Evolutionary conservation across 2,113 vertebrate genomes (phyloP).

Genomic region (Myrmecobius fasciatus): DNA sequence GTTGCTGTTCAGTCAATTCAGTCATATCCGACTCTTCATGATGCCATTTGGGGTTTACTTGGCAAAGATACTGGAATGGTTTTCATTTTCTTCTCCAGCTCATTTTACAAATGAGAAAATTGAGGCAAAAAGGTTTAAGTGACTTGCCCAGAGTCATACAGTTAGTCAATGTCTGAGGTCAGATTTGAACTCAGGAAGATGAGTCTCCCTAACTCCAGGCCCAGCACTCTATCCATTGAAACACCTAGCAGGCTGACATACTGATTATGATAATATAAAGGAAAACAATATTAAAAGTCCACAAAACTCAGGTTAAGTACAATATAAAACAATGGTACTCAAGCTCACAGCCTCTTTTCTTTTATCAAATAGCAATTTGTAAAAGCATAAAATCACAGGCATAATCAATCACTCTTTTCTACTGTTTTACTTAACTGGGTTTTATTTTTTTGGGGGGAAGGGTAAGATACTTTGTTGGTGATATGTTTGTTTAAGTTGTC

Average conservation of each 20-base stretch:
- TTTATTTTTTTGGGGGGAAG: background rate
- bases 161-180: background rate
- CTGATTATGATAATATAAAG: background rate
- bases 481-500: background rate
- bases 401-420: background rate
- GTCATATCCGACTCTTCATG: background rate
- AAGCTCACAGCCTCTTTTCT: background rate
- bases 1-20: background rate
- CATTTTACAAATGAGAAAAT: background rate
- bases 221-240: background rate
- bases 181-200: background rate
- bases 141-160: background rate
- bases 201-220: background rate
- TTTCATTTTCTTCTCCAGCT: background rate
- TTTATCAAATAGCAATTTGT: background rate
- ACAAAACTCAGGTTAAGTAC: background rate
- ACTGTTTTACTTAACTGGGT: background rate
- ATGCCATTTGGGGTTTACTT: background rate
- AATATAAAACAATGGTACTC: background rate
- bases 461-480: background rate
- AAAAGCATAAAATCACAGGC: background rate
- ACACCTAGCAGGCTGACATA: background rate
- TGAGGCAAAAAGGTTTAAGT: background rate
- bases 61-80: background rate
- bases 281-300: background rate